Evolutionary conservation across 1,140 invertebrate genomes (phyloP).

Genomic region (Ditylenchus dipsaci): DNA sequence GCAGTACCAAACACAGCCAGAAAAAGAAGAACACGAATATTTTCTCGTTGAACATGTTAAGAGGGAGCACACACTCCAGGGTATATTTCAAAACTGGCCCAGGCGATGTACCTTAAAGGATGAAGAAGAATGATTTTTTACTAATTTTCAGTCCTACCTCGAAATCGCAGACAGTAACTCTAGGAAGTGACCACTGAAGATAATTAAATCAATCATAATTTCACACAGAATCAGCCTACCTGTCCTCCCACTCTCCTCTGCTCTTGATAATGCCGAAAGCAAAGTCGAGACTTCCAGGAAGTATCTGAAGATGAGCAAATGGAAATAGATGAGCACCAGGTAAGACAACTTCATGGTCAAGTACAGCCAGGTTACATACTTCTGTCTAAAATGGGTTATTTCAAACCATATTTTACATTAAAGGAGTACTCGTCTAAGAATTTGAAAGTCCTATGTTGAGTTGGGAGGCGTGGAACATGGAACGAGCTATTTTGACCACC

Average conservation of each 20-base stretch:
- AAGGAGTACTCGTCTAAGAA: neutral
- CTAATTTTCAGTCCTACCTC: conserved; percentile 9
- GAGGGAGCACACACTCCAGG: conserved; percentile 45
- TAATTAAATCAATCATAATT: too few species aligned
- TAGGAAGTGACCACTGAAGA: conserved; percentile 35
- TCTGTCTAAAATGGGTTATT: conserved; percentile 34
- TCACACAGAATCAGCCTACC: too few species aligned
- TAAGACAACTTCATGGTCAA: conserved; percentile 47
- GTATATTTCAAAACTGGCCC: conserved; percentile 44
- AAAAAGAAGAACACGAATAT: conserved; percentile 59
- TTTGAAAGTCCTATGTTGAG: conserved; percentile 22
- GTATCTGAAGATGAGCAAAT: conserved; percentile 37
- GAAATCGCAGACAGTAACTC: conserved; percentile 51
- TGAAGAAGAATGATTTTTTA: neutral
- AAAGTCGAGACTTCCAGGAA: conserved; percentile 44
- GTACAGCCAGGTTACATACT: conserved; percentile 42
- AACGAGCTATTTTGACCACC: conserved; percentile 39
- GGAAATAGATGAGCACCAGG: conserved; percentile 40
- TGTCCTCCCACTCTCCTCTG: conserved; percentile 38
- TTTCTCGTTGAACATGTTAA: conserved; percentile 58
- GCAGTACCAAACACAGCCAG: conserved; percentile 53
- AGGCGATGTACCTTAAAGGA: conserved; percentile 20
- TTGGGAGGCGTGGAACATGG: conserved; percentile 30
- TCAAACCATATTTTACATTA: neutral
- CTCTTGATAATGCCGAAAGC: conserved; percentile 34